Evolutionary conservation across 2,113 vertebrate genomes (phyloP), one percentile per base, ranked within the genome.

Genomic region (Salvelinus fontinalis): DNA sequence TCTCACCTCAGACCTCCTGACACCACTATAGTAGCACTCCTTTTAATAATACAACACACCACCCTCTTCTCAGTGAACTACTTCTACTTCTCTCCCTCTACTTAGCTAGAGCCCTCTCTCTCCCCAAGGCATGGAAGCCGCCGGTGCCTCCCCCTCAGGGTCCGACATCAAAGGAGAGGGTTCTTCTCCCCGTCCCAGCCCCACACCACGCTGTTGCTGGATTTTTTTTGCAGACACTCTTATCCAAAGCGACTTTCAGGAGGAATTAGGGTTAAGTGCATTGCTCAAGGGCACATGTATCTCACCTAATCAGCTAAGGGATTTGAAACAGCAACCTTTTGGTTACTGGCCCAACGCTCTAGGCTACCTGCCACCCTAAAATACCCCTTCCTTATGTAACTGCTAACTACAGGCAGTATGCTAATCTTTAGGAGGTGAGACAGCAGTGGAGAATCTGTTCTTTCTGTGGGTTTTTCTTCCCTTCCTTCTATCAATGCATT

Each of bases 361-460:
- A 44, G 39, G 39, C 2, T 44, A 44, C 39, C 2, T 11, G 39
- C 39, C 9, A 9, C 39, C 39, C 9, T 44, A 44, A 44, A 44
- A 44, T 44, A 44, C 9, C 39, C 76, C 70, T 75, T 75, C 71
- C 88, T 92, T 92, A 91, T 88, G 84, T 91, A 92, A 92, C 81
- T 83, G 65, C 78, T 91, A 92, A 92, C 81, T 83, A 67, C 78
- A 84, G 59, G 16, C 39, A 44, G 14, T 51, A 82, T 84, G 82
- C 31, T 91, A 86, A 89, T 87, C 86, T 71, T 73, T 81, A 79
- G 84, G 64, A 89, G 86, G 82, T 83, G 78, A 89, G 87, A 87
- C 84, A 75, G 87, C 84, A 76, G 85, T 86, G 81, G 87, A 89
- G 83, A 92, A 89, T 89, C 86, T 91, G 88, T 87, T 90, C 86